Base-by-base conservation (phyloP, 1,140 invertebrate species). In the Nasonia longicornis region DNA sequence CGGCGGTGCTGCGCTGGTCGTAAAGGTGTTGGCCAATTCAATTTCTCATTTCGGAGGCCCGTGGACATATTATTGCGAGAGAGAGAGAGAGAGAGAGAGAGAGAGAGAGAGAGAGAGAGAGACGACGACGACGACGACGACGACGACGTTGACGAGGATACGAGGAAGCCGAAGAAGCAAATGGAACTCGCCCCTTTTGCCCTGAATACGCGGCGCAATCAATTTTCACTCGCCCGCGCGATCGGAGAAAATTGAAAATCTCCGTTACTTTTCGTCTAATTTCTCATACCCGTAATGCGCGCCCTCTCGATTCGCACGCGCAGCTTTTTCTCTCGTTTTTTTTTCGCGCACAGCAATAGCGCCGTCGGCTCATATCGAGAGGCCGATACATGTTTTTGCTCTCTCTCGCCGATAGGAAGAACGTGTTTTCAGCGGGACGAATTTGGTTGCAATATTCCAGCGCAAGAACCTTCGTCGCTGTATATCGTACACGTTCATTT, bases 61-160 rank as follows among this genome's bases (percentile, higher is more conserved):
- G 52, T 48, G 70, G 58, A 74, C 72, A 20, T 75, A 75, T 80
- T 75, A 80, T 80, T 80, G 72, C 78, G 12, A 20, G 52, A 58
- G 6, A 58, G 16, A 58, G 52, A 58, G 52, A 58, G 20, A 52
- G 48, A 20, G 20, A 52, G 48, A 52, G 48, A 52, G 48, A 52
- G 11, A 52, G 48, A 16, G 48, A 48, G 45, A 48, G 48, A 52
- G 48, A 52, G 11, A 52, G 48, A 16, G 48, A 48, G 45, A 48
- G 45, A 48, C 1, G n/a, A n/a, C n/a, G n/a, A n/a, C n/a, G n/a
- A n/a, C n/a, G 12, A 14, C 12, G 14, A 58, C 16, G 52, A 58
- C 14, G 20, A 52, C 12, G 48, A 73, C 77, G 45, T 74, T 75
- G 79, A 80, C 79, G 79, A 75, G 71, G 79, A 80, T 80, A 80